Conservation (phyloP, 2,113 vertebrate genomes). For the Xenopus borealis region DNA sequence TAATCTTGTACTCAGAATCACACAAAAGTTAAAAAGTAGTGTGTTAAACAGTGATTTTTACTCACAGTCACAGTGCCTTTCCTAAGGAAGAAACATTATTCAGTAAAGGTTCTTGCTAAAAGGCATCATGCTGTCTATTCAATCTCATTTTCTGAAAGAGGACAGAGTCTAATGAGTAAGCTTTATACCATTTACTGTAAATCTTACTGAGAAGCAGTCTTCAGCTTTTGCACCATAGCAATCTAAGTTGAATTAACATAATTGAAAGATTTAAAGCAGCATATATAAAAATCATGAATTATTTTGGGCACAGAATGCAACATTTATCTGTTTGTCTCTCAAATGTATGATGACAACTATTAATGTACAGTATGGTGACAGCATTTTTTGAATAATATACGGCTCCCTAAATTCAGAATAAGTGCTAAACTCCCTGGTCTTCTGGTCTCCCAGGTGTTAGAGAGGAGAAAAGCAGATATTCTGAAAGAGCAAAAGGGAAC, state of each 20-base stretch:
- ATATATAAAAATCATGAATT: constrained; percentile 34
- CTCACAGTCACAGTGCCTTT: not conserved
- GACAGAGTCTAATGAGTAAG: constrained; percentile 45
- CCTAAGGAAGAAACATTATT: constrained; percentile 20
- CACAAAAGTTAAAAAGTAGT: too few relatives aligned
- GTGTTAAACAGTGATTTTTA: not conserved
- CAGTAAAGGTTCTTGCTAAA: not conserved
- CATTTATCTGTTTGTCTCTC: constrained; percentile 18
- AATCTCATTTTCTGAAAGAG: constrained; percentile 40
- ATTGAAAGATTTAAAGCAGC: constrained; percentile 52
- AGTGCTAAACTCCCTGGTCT: too few relatives aligned
- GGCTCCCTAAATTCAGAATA: too few relatives aligned
- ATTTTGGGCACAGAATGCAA: constrained; percentile 10
- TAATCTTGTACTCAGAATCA: too few relatives aligned
- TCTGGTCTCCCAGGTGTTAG: too few relatives aligned
- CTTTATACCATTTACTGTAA: constrained; percentile 47
- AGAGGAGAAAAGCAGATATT: too few relatives aligned
- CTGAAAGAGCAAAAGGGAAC: too few relatives aligned
- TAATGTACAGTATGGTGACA: too few relatives aligned
- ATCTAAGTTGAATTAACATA: constrained; percentile 59
- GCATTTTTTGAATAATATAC: too few relatives aligned
- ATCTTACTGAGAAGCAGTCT: constrained; percentile 48
- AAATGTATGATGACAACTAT: too few relatives aligned
- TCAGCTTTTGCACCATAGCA: constrained; percentile 55
- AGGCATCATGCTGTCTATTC: constrained; percentile 18